phyloP scores from a whole-genome alignment of 2,113 vertebrate genomes.

The Chrysemys picta region DNA sequence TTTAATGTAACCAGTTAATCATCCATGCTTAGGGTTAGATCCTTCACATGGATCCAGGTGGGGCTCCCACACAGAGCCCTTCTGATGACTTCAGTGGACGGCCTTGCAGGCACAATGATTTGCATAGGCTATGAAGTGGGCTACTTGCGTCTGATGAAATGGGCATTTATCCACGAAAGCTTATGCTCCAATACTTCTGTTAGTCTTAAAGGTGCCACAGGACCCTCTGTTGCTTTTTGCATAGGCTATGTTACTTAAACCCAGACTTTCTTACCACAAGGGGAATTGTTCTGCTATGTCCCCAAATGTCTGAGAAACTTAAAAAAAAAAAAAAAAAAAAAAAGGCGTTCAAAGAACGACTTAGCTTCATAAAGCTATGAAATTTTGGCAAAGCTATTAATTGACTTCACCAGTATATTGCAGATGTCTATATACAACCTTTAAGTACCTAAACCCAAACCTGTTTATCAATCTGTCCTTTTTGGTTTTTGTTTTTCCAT shows the following conservation, averaged over 20 bases:
- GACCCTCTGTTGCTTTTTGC: no score
- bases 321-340: no score
- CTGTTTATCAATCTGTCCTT: background rate
- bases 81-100: background rate
- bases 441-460: background rate
- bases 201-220: no score
- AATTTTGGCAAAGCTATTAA: background rate
- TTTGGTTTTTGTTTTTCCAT: background rate
- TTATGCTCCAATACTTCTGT: no score
- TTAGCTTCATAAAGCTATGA: background rate
- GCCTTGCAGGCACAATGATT: background rate
- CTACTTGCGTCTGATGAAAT: no score
- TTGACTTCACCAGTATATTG: background rate
- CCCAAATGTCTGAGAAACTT: background rate
- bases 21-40: background rate
- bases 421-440: background rate
- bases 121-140: background rate
- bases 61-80: background rate
- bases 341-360: background rate
- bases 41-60: accelerated
- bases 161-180: no score
- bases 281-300: slow-evolving; percentile 33
- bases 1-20: accelerated
- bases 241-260: background rate
- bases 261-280: slow-evolving; percentile 43